A percentile compares a stretch with the other conserved stretches of the same genome.
These are phyloP conservation scores for Heliocidaris tuberculata DNA, from an alignment of 35 echinoderm and acorn worm species.

Conservation along the genomic window DNA sequence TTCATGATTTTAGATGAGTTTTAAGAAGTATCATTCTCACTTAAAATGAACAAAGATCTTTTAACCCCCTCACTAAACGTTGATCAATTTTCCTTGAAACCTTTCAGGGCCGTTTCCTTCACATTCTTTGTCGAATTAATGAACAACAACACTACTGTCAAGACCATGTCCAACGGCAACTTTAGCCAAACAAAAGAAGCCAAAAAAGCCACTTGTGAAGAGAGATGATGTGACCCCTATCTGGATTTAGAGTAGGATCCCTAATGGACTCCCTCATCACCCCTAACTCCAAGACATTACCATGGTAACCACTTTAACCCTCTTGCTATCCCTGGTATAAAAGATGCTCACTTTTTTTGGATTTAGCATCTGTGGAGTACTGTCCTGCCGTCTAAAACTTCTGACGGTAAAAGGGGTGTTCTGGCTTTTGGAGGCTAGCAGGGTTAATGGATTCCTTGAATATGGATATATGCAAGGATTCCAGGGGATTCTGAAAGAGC, in stretches of 20 bases:
- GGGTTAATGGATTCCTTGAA: no score
- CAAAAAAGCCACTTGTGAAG: background rate
- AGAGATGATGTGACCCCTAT: background rate
- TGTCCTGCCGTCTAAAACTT: no score
- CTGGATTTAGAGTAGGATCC: background rate
- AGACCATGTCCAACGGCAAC: background rate
- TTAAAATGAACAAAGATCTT: no score
- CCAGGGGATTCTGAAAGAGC: no score
- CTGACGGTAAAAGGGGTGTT: no score
- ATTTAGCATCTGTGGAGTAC: no score
- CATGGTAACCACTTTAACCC: background rate
- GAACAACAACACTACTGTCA: background rate
- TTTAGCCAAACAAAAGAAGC: background rate
- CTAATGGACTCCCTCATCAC: constrained; percentile 1
- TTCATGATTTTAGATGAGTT: no score
- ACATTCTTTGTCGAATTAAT: background rate
- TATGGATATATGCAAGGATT: no score
- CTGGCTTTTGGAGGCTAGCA: no score
- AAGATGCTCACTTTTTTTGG: no score
- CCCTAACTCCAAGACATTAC: background rate
- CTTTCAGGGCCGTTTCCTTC: background rate
- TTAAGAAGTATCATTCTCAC: no score
- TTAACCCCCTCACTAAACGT: no score
- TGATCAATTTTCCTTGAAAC: background rate
- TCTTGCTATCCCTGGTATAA: background rate